phyloP scores from a whole-genome alignment of 2,888 invertebrate genomes.

The Macroteleia sp. region DNA sequence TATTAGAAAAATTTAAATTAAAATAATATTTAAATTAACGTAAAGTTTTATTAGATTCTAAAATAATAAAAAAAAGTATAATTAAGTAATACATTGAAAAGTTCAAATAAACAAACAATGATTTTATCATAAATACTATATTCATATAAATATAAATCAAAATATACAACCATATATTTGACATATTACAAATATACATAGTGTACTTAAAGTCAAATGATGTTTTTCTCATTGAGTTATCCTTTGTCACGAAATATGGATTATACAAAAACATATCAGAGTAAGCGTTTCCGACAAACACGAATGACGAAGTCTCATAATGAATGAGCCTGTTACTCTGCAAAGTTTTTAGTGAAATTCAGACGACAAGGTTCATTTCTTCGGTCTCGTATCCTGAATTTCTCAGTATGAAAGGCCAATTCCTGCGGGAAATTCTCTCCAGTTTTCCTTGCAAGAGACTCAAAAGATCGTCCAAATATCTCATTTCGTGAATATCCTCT shows the following conservation, averaged over 20 bases:
- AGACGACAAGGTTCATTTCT: constrained; percentile 78
- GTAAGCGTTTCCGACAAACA: constrained; percentile 15
- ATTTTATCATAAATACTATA: neutral
- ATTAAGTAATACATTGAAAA: no score
- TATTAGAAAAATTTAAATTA: no score
- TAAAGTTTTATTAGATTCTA: no score
- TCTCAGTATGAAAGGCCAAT: constrained; percentile 79
- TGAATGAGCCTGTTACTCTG: constrained; percentile 19
- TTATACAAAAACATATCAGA: neutral
- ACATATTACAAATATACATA: constrained; percentile 1
- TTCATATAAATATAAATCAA: constrained; percentile 4
- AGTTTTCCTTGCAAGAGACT: constrained; percentile 78
- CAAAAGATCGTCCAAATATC: constrained; percentile 79
- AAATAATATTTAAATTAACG: no score
- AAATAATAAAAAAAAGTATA: no score
- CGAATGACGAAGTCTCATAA: constrained; percentile 3
- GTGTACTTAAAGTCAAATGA: neutral
- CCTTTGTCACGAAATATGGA: constrained; percentile 2
- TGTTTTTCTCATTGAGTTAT: neutral
- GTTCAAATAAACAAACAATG: no score
- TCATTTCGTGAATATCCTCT: constrained; percentile 75
- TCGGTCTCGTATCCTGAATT: constrained; percentile 69
- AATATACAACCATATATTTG: neutral
- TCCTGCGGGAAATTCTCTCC: constrained; percentile 76
- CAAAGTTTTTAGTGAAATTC: constrained; percentile 40